Percentiles rank a stretch among this genome's conserved stretches.
Conservation (phyloP, 2,113 vertebrate genomes). For the Mungos mungo region DNA sequence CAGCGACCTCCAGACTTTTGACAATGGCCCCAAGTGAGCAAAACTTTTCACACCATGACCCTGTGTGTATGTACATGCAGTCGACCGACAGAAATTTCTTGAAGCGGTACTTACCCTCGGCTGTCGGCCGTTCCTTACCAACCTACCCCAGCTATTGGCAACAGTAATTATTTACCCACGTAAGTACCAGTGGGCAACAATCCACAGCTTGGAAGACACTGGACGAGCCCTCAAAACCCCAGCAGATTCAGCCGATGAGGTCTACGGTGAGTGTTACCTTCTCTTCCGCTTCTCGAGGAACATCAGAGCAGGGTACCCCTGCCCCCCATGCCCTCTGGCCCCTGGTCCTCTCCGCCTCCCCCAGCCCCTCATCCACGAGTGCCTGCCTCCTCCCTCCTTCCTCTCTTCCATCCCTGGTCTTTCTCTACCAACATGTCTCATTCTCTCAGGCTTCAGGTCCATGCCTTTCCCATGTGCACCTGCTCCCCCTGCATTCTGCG, state of each 20-base stretch:
- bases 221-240: not conserved
- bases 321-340: not conserved
- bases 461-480: not conserved
- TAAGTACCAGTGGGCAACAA: not conserved
- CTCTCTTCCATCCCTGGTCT: not conserved
- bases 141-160: not conserved
- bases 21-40: not conserved
- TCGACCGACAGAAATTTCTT: not conserved
- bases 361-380: rapidly evolving
- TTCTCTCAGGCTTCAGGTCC: not conserved
- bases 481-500: no score
- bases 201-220: not conserved
- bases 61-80: rapidly evolving
- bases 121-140: not conserved
- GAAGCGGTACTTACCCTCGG: no score
- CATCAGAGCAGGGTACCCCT: not conserved
- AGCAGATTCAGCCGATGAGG: no score
- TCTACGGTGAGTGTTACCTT: no score
- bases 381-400: not conserved
- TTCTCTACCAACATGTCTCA: rapidly evolving
- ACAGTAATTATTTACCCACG: not conserved
- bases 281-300: not conserved
- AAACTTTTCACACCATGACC: not conserved
- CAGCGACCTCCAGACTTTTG: not conserved
- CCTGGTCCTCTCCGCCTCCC: not conserved